phyloP scores from a whole-genome alignment of 2,113 vertebrate species.

The Panthera tigris region DNA sequence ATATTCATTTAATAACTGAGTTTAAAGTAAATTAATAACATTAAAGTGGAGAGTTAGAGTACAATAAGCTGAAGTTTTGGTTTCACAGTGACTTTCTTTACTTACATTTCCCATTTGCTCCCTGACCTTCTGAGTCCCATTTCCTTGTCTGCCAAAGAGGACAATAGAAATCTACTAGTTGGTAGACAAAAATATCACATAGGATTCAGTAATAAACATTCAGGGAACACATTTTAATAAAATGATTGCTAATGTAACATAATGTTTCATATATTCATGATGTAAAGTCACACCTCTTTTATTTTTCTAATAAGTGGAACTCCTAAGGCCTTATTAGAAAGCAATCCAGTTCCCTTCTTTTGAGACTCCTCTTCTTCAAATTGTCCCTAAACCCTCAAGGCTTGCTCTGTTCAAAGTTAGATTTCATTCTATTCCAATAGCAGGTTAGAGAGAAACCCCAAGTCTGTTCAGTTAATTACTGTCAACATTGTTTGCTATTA shows the following conservation, averaged over 20 bases:
- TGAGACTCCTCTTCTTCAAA: neutral
- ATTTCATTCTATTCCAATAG: neutral
- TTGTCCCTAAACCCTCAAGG: neutral
- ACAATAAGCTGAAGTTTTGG: neutral
- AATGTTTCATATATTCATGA: neutral
- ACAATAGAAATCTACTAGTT: neutral
- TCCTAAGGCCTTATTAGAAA: neutral
- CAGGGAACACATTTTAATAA: neutral
- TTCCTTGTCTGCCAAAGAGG: neutral
- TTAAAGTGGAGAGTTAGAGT: neutral
- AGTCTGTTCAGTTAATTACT: conserved; percentile 54
- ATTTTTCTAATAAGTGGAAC: neutral
- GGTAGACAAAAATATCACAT: neutral
- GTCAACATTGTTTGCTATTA: neutral
- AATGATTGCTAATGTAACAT: neutral
- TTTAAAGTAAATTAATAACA: neutral
- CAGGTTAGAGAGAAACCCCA: neutral
- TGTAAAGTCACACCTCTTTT: neutral
- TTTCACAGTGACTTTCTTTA: neutral
- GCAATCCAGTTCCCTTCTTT: neutral
- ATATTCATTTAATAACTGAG: neutral
- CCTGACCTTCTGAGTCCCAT: neutral
- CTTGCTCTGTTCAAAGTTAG: neutral
- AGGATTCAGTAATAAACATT: neutral
- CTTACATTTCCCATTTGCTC: neutral